Base-by-base conservation (phyloP, 2,888 invertebrate genomes). In the Scaptodrosophila latifasciaeformis region DNA sequence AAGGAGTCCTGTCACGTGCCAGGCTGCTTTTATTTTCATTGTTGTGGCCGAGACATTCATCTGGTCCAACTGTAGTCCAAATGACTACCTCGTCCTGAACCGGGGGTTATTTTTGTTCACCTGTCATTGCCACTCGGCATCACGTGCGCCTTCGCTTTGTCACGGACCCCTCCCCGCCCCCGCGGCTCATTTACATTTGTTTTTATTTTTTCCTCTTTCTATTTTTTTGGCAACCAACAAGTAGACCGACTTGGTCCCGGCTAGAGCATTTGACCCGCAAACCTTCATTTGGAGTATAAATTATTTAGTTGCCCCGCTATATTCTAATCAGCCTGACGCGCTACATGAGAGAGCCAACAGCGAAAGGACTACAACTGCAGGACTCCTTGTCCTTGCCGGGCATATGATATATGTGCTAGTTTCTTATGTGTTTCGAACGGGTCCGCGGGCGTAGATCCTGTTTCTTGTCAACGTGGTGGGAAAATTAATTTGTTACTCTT, bases 401-500 rank as follows among this genome's bases (percentile, higher is more conserved):
- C 47, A 12, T 58, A 63, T 75, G 70, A 68, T 76, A 61, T 66
- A 67, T 67, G 54, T 37, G 44, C 46, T 30, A 50, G 49, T 44
- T 53, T 44, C 54, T 70, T 67, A 65, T 67, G 62, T 44, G 60
- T 45, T 39, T 5, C 46, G 47, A 13, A 34, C 48, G 53, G 30
- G 5, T 9, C 30, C 9, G 48, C 35, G 35, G n/a, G n/a, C n/a
- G n/a, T n/a, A n/a, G n/a, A n/a, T n/a, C 49, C 60, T 54, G 35
- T 42, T 51, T 53, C 56, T 59, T 75, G 77, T 77, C 75, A 65
- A 52, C 65, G 53, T 61, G 50, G 39, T 49, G 59, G 61, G 67
- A 62, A 81, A 75, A 81, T 83, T 83, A 83, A 83, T 83, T 83
- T 82, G 80, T 72, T 66, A 71, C 60, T 62, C 49, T 50, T 50